These are phyloP conservation scores for Nothura maculosa DNA, from an alignment of 2,797 vertebrate species.

Conservation along the genomic window DNA sequence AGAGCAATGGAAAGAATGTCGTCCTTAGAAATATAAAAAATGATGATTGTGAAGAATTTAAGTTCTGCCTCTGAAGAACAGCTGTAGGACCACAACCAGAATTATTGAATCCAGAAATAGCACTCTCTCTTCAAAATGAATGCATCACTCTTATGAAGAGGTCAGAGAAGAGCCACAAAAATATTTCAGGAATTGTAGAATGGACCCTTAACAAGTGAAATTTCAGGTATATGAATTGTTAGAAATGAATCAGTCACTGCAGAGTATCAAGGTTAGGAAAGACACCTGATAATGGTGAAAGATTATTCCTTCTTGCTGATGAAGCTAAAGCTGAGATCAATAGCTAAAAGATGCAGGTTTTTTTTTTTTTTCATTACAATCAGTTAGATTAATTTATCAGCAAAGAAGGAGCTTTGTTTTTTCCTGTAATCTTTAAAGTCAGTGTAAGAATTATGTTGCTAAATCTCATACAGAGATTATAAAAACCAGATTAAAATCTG, in stretches of 20 bases:
- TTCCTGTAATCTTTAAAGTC: background rate
- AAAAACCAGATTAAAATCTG: background rate
- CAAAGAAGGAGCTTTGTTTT: accelerated
- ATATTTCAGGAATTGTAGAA: background rate
- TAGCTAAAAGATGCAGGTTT: background rate
- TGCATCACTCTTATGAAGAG: background rate
- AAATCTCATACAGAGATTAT: background rate
- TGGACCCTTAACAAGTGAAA: background rate
- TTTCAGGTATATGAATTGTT: background rate
- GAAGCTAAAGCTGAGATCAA: background rate
- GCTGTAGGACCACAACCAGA: background rate
- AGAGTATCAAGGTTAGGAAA: background rate
- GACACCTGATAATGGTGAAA: background rate
- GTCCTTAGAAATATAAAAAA: background rate
- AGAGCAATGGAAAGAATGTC: background rate
- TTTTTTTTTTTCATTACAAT: background rate
- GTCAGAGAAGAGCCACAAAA: background rate
- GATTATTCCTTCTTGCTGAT: background rate
- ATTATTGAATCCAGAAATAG: background rate
- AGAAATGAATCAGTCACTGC: background rate
- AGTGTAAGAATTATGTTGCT: accelerated
- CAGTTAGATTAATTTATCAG: background rate
- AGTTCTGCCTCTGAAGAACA: background rate
- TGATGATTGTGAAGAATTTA: background rate
- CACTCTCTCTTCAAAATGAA: background rate